Base-by-base conservation (phyloP, 53 echinoderm and acorn worm species). In the Stichopus horrens region DNA sequence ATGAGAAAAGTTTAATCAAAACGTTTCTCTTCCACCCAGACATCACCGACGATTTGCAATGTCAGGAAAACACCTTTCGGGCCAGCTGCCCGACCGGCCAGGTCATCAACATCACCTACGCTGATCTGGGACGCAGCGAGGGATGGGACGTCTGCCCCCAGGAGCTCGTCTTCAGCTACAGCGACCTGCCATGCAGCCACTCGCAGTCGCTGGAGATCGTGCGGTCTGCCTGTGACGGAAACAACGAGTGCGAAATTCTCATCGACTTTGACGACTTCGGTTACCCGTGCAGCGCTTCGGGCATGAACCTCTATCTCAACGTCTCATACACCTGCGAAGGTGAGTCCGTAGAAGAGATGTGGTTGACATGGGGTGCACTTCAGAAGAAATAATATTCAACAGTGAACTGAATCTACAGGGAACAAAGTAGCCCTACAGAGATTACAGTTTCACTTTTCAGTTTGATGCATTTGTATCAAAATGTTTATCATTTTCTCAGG, bases 121-220 rank as follows among this genome's bases (percentile, higher is more conserved):
- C 86, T 52, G 86, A 88, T 19, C 93, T 93, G 89, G 96, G 96
- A n/a, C 96, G 96, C 21, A 92, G 88, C 53, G 53, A 90, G 7
- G 90, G 90, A 57, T 90, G 92, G 92, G 73, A 87, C 23, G 92
- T 90, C 54, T 94, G 93, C 55, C 92, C 95, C 37, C 92, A 94
- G 58, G 79, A 89, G 79, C 76, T 86, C 51, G 71, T 86, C 0
- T 90, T 92, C 58, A 54, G 88, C 9, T 52, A 86, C 20, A 56
- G 85, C 5, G 89, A 57, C 53, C 88, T 87, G 53, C 94, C 92
- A 54, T 94, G 94, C 77, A 53, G 92, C 6, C 76, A 88, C 7
- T 53, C 74, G 78, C 88, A 86, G 57, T 76, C 94, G 0, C 23
- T 89, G 10, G 73, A 52, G 19, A 86, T 88, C 16, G 23, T 86